Conservation (phyloP, 2,888 invertebrate genomes). For the Notodonta ziczac region DNA sequence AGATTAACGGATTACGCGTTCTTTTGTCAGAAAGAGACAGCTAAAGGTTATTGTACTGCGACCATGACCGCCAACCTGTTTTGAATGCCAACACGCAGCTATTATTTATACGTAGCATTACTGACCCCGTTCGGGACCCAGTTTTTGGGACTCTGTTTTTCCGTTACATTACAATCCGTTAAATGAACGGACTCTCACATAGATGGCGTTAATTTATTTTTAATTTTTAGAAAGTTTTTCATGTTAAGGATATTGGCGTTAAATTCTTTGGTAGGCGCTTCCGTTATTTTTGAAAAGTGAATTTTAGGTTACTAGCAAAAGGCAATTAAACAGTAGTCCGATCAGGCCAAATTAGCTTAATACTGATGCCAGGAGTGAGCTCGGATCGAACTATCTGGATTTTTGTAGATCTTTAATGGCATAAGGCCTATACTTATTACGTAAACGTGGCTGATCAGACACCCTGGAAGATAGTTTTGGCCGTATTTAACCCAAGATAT, state of each 20-base stretch:
- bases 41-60: constrained; percentile 48
- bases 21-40: constrained; percentile 22
- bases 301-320: background rate
- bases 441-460: too few relatives aligned
- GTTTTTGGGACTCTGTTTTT: constrained; percentile 41
- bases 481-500: too few relatives aligned
- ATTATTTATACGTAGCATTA: constrained; percentile 40
- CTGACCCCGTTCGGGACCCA: constrained; percentile 56
- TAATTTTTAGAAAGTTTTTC: constrained; percentile 7
- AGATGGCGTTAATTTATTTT: constrained; percentile 15
- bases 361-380: too few relatives aligned
- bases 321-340: too few relatives aligned
- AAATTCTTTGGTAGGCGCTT: background rate
- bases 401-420: too few relatives aligned
- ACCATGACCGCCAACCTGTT: constrained; percentile 55
- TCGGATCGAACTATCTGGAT: too few relatives aligned
- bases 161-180: constrained; percentile 15
- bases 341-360: too few relatives aligned
- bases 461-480: too few relatives aligned
- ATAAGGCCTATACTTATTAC: too few relatives aligned
- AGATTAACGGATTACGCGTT: constrained; percentile 4
- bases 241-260: constrained; percentile 3
- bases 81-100: constrained; percentile 20
- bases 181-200: background rate
- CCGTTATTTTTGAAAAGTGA: constrained; percentile 12